Conservation (phyloP, 64 coral and sea anemone species). For the Acropora tenuis region DNA sequence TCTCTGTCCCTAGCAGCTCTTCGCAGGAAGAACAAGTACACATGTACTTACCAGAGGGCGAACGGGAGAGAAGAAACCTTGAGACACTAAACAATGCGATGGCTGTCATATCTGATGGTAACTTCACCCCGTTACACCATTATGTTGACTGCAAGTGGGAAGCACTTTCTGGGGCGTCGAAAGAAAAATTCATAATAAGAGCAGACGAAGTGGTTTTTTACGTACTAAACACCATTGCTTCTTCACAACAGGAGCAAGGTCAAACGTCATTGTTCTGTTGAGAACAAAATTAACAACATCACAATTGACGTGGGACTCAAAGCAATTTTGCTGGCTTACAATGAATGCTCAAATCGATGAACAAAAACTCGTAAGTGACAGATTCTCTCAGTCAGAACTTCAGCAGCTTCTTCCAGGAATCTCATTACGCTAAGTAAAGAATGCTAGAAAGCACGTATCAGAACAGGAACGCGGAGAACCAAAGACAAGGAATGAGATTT, state of each 20-base stretch:
- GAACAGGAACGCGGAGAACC: conserved; percentile 51
- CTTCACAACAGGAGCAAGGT: conserved; percentile 46
- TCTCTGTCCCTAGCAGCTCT: conserved; percentile 66
- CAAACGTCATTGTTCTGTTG: neutral
- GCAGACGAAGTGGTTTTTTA: conserved; percentile 50
- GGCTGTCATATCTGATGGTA: conserved; percentile 57
- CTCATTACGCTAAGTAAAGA: neutral
- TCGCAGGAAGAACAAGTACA: conserved; percentile 65
- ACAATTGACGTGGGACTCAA: conserved; percentile 32
- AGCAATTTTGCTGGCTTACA: conserved; percentile 59
- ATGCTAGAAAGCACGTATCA: conserved; percentile 35
- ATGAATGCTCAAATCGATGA: conserved; percentile 39
- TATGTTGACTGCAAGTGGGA: conserved; percentile 51
- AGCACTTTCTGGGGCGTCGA: conserved; percentile 18
- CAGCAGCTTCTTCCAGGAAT: too few relatives aligned
- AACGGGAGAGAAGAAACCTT: conserved; percentile 68
- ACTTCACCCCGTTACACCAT: conserved; percentile 34
- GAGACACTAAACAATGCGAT: conserved; percentile 64
- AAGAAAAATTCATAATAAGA: conserved; percentile 28
- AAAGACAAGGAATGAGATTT: conserved; percentile 30
- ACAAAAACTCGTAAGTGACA: conserved; percentile 51
- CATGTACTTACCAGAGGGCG: conserved; percentile 70
- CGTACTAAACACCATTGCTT: conserved; percentile 63
- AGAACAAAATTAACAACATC: neutral
- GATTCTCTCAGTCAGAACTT: too few relatives aligned